Evolutionary conservation across 2,888 invertebrate genomes (phyloP).

Genomic region (Erebia epiphron): DNA sequence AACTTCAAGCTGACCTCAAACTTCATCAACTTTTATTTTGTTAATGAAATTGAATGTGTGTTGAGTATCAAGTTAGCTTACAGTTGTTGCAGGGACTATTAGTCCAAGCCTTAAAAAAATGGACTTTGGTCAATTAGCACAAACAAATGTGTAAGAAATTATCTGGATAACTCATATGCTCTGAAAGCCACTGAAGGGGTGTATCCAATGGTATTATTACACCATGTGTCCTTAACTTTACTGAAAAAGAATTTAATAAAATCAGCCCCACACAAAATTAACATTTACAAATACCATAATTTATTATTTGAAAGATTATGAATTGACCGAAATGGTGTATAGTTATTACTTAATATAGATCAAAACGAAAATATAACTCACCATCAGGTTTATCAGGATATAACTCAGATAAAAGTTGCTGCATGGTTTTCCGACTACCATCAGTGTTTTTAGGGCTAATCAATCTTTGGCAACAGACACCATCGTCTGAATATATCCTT

Average conservation of each 20-base stretch:
- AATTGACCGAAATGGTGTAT: neutral
- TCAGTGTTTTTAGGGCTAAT: constrained; percentile 89
- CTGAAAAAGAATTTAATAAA: constrained; percentile 75
- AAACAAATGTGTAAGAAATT: constrained; percentile 97
- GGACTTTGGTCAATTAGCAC: constrained; percentile 33
- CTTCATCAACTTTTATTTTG: neutral
- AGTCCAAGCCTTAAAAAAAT: constrained; percentile 1
- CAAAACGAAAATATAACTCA: constrained; percentile 36
- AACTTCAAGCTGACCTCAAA: neutral
- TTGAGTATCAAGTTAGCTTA: too few relatives aligned
- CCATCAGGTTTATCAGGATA: constrained; percentile 83
- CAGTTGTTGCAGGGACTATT: neutral
- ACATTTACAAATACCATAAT: too few relatives aligned
- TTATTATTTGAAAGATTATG: too few relatives aligned
- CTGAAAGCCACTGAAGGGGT: constrained; percentile 98
- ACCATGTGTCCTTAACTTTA: constrained; percentile 93
- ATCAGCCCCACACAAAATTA: neutral
- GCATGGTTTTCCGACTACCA: constrained; percentile 87
- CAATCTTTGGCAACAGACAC: constrained; percentile 88
- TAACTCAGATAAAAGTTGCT: constrained; percentile 87
- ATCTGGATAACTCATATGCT: constrained; percentile 98
- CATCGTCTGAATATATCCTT: constrained; percentile 89
- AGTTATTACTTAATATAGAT: neutral
- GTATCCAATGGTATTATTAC: constrained; percentile 93
- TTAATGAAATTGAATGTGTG: neutral